Conservation (phyloP, 2,113 vertebrate genomes). For the Corythaeola cristata region DNA sequence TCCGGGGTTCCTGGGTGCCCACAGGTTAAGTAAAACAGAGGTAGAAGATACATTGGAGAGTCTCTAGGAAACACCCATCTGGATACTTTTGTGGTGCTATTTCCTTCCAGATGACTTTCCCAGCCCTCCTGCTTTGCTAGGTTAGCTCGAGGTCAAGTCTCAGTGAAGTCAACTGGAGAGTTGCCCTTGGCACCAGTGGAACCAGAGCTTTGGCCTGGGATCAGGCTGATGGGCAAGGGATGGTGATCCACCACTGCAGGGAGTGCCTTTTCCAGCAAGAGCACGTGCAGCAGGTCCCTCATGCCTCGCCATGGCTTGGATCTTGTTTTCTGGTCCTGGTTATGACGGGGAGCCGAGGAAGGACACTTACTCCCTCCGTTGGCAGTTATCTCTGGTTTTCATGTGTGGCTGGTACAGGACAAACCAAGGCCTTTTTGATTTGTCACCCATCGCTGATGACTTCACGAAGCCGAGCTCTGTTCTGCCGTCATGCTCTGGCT, state of each 20-base stretch:
- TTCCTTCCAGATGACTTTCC: neutral
- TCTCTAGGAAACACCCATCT: neutral
- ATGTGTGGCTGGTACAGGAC: neutral
- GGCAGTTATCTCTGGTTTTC: neutral
- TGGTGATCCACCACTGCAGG: neutral
- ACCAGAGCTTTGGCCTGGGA: neutral
- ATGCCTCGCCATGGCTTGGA: too few relatives aligned
- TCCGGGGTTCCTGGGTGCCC: neutral
- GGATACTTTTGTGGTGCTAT: neutral
- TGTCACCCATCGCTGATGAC: constrained; percentile 3
- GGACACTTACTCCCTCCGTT: neutral
- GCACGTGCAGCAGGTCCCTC: neutral
- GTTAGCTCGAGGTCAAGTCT: neutral
- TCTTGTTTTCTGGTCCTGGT: neutral
- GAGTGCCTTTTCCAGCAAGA: neutral
- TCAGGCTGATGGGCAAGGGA: neutral
- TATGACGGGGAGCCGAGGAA: neutral
- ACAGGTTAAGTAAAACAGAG: neutral
- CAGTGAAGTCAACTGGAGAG: neutral
- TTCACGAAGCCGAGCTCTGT: neutral
- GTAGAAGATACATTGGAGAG: neutral
- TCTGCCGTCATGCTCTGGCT: constrained; percentile 45
- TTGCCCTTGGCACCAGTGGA: neutral
- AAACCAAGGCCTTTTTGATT: neutral
- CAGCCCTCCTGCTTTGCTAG: neutral